phyloP scores from a whole-genome alignment of 2,113 vertebrate genomes.

The Rousettus leschenaultii region DNA sequence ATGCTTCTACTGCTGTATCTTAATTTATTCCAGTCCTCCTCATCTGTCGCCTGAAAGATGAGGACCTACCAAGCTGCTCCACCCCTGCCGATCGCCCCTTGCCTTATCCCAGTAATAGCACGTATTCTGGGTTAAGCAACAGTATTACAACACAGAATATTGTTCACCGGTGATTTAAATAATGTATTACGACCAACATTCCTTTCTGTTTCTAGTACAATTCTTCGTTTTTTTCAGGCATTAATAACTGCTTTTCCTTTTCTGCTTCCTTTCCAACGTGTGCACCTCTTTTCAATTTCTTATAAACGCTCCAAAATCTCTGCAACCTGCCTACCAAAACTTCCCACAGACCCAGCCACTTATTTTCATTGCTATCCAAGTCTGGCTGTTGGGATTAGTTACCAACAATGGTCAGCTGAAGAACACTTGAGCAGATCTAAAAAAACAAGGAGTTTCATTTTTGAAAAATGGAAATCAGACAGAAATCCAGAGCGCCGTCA shows the following conservation, averaged over 20 bases:
- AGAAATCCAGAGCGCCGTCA: neutral
- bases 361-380: neutral
- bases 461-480: neutral
- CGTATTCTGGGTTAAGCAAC: neutral
- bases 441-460: neutral
- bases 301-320: neutral
- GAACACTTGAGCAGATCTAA: neutral
- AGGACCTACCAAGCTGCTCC: neutral
- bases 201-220: neutral
- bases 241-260: neutral
- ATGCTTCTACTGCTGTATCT: neutral
- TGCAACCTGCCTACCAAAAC: neutral
- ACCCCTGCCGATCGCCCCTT: neutral
- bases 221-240: neutral
- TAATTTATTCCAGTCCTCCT: neutral
- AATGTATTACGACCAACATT: neutral
- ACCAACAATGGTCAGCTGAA: neutral
- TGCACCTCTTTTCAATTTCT: neutral
- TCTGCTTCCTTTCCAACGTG: neutral
- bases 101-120: neutral
- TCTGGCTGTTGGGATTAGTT: neutral
- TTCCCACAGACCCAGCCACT: neutral
- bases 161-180: neutral
- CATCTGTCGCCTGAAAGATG: neutral
- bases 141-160: neutral